A percentile compares a stretch with the other conserved stretches of the same genome.
Evolutionary conservation across 2,888 invertebrate species (phyloP).

Genomic region (Choristoneura rosaceana): DNA sequence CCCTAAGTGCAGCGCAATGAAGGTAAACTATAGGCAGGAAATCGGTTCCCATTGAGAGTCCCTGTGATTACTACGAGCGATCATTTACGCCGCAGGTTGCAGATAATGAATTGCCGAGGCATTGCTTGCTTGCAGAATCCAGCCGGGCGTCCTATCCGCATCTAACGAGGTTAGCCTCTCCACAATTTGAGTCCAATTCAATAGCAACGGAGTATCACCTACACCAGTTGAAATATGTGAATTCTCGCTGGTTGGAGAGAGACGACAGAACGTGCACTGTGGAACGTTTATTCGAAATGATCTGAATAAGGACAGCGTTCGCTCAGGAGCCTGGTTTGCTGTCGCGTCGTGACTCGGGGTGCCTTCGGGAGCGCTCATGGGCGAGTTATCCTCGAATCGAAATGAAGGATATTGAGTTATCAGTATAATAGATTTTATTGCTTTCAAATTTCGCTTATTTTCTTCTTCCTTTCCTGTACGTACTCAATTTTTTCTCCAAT

Average conservation of each 20-base stretch:
- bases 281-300: slow-evolving; percentile 33
- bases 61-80: slow-evolving; percentile 72
- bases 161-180: slow-evolving; percentile 74
- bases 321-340: slow-evolving; percentile 45
- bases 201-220: slow-evolving; percentile 24
- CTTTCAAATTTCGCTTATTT: slow-evolving; percentile 54
- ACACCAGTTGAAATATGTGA: slow-evolving; percentile 8
- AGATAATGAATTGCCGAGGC: slow-evolving; percentile 76
- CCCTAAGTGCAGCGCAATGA: slow-evolving; percentile 66
- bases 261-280: slow-evolving; percentile 12
- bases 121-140: slow-evolving; percentile 79
- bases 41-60: slow-evolving; percentile 70
- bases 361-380: slow-evolving; percentile 75
- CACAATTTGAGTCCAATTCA: slow-evolving; percentile 31
- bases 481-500: slow-evolving; percentile 18
- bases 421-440: slow-evolving; percentile 70
- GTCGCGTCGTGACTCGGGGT: slow-evolving; percentile 68
- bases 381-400: slow-evolving; percentile 75
- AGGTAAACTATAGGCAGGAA: slow-evolving; percentile 62
- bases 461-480: not conserved
- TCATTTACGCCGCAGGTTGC: slow-evolving; percentile 63
- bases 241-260: slow-evolving; percentile 22
- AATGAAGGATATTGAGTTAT: slow-evolving; percentile 75
- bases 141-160: slow-evolving; percentile 65
- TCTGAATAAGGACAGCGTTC: slow-evolving; percentile 36